These are phyloP conservation scores for Bombus pascuorum DNA, from an alignment of 1,140 invertebrate genomes.

Conservation along the genomic window DNA sequence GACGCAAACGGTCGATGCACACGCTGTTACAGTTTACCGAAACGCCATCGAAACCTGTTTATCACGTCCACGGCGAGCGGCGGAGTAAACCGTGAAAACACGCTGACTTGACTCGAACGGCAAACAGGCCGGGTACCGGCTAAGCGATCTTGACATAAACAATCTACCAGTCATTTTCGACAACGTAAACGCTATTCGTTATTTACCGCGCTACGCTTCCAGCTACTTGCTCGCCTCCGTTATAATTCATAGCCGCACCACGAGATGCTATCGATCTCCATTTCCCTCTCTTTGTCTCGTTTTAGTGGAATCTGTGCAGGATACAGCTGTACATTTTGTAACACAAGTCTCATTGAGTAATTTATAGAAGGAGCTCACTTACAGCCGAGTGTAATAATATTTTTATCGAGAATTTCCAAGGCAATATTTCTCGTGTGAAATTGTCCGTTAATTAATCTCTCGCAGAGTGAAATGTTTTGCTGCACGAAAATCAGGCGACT, in stretches of 20 bases:
- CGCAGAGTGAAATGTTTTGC: background rate
- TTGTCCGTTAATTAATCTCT: background rate
- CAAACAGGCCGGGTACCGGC: background rate
- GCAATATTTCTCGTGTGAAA: background rate
- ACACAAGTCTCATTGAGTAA: background rate
- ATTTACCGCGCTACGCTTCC: constrained; percentile 41
- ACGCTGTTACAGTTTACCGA: background rate
- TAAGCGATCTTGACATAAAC: constrained; percentile 48
- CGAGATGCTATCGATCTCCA: constrained; percentile 45
- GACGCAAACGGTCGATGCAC: background rate
- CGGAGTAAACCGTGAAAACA: constrained; percentile 26
- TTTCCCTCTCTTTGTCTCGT: background rate
- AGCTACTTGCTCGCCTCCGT: constrained; percentile 29
- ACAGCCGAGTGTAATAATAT: too few relatives aligned
- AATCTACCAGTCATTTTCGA: constrained; percentile 48
- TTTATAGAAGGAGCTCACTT: background rate
- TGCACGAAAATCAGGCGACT: background rate
- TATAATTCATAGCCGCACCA: constrained; percentile 41
- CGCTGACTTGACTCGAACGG: constrained; percentile 18
- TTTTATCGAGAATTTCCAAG: background rate
- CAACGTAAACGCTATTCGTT: constrained; percentile 49
- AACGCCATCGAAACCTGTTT: constrained; percentile 12
- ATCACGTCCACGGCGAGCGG: background rate
- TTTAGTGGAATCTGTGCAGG: constrained; percentile 21
- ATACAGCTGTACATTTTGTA: constrained; percentile 15